phyloP scores from a whole-genome alignment of 37 sponge, comb jelly and placozoan genomes.

The Chondrosia reniformis region DNA sequence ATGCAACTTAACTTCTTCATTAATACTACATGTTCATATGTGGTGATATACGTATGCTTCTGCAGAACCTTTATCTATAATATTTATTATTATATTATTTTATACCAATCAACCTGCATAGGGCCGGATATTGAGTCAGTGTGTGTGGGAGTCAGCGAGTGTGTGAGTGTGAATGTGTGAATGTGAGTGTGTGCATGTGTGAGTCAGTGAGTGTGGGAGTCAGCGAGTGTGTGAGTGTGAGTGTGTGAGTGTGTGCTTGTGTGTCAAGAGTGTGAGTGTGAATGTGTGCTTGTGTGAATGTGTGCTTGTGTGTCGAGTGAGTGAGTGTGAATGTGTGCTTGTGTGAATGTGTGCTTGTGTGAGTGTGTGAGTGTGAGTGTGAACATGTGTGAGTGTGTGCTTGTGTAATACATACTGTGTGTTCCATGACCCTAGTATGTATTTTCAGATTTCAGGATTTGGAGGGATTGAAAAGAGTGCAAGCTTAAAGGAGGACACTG shows the following conservation, averaged over 20 bases:
- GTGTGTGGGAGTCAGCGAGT: no score
- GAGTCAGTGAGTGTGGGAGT: not conserved
- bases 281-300: conserved; percentile 4
- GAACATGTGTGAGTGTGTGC: not conserved
- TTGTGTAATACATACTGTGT: not conserved
- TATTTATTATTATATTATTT: no score
- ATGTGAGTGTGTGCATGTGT: no score
- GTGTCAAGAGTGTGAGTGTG: not conserved
- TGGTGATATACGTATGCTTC: no score
- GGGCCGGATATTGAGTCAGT: no score
- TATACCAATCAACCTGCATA: no score
- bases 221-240: not conserved
- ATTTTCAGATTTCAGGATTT: conserved; percentile 8
- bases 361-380: not conserved
- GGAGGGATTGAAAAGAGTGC: not conserved
- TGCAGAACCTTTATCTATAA: no score
- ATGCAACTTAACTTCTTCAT: no score
- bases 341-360: not conserved
- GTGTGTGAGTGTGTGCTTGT: conserved; percentile 2
- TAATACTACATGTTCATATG: no score
- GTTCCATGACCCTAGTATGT: not conserved
- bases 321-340: not conserved
- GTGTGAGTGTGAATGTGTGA: no score
- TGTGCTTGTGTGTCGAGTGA: not conserved
- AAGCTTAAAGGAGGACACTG: not conserved